Percentiles rank a stretch among this genome's conserved stretches.
Evolutionary conservation across 1,140 invertebrate genomes (phyloP).

Genomic region (Zaprionus capensis): DNA sequence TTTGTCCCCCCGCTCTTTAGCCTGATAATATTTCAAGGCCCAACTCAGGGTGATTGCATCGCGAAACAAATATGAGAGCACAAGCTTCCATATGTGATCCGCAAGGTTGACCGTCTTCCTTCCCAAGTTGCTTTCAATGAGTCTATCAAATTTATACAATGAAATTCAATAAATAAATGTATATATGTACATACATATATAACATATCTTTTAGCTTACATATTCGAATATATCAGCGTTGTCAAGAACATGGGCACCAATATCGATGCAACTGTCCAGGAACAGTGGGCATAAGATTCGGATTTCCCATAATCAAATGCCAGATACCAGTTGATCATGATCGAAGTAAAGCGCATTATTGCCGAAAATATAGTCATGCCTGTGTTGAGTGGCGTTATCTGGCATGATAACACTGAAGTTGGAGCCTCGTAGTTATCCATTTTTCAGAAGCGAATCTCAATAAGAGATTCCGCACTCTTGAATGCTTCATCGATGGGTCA

Average conservation of each 20-base stretch:
- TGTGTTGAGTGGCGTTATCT: conserved; percentile 39
- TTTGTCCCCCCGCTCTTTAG: conserved; percentile 43
- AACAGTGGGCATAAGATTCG: conserved; percentile 41
- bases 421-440: conserved; percentile 12
- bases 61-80: conserved; percentile 61
- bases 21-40: conserved; percentile 39
- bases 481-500: background rate
- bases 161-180: background rate
- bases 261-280: conserved; percentile 62
- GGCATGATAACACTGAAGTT: conserved; percentile 5
- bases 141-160: conserved; percentile 4
- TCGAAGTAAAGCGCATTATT: conserved; percentile 53
- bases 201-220: conserved; percentile 42
- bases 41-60: conserved; percentile 51
- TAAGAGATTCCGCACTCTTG: background rate
- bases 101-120: conserved; percentile 33
- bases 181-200: background rate
- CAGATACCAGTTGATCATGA: conserved; percentile 58
- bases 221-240: conserved; percentile 57
- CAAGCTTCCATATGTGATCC: conserved; percentile 37
- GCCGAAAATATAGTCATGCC: conserved; percentile 39
- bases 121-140: background rate
- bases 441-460: background rate
- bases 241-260: conserved; percentile 57
- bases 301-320: conserved; percentile 51